A percentile compares a stretch with the other conserved stretches of the same genome.
These are phyloP conservation scores for Petrocephalus sullivani DNA, from an alignment of 2,797 vertebrate species.

Conservation along the genomic window DNA sequence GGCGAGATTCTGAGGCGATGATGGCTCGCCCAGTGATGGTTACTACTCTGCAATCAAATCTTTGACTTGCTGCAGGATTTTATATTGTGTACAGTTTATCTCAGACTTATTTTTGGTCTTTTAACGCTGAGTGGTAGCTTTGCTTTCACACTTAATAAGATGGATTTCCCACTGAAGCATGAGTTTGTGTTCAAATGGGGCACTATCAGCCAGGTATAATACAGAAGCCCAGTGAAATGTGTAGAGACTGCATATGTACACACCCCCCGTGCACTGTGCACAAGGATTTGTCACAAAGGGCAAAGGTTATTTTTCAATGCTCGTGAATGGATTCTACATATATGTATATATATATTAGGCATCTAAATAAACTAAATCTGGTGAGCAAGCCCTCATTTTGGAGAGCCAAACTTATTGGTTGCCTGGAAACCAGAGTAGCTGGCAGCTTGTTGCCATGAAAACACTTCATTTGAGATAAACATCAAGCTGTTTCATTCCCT, in stretches of 20 bases:
- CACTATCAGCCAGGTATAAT: not conserved
- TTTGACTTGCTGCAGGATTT: not conserved
- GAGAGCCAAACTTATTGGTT: not conserved
- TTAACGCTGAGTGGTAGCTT: not conserved
- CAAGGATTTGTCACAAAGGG: not conserved
- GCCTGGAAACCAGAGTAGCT: not conserved
- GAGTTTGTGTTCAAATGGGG: not conserved
- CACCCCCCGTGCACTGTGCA: not conserved
- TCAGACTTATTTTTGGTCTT: not conserved
- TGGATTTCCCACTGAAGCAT: not conserved
- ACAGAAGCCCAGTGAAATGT: not conserved
- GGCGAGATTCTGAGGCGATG: not conserved
- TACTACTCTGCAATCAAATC: not conserved
- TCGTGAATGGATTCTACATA: not conserved
- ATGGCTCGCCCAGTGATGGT: not conserved
- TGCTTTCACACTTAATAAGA: not conserved
- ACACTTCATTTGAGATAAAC: not conserved
- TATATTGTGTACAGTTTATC: not conserved
- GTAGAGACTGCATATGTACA: not conserved
- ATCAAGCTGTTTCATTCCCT: not conserved
- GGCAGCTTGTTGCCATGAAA: conserved; percentile 20
- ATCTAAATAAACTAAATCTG: not conserved
- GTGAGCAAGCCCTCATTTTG: not conserved
- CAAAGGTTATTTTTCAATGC: not conserved
- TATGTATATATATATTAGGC: not conserved